Conservation (phyloP, 1,140 invertebrate species). For the Marisa cornuarietis region DNA sequence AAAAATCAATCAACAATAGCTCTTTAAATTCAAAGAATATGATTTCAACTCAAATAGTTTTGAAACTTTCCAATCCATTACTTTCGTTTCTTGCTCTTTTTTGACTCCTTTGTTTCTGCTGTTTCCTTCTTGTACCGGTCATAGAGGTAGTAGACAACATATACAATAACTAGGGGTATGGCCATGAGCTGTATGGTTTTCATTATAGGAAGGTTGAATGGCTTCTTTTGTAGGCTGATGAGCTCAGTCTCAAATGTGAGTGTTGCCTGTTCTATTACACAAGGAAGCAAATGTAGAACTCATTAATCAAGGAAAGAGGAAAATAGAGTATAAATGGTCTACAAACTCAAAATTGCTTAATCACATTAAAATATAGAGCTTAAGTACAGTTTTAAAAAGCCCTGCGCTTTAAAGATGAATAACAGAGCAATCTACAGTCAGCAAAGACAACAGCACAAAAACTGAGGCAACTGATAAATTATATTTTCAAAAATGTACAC, state of each 20-base stretch:
- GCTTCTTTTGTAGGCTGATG: constrained; percentile 27
- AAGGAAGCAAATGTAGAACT: not conserved
- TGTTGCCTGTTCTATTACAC: constrained; percentile 31
- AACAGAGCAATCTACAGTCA: too few species aligned
- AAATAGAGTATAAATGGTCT: too few species aligned
- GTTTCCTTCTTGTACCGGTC: constrained; percentile 29
- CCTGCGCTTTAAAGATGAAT: too few species aligned
- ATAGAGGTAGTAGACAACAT: constrained; percentile 33
- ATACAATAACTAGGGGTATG: constrained; percentile 21
- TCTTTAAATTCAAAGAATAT: not conserved
- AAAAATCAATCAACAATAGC: too few species aligned
- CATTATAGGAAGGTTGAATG: constrained; percentile 21
- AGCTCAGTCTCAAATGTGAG: constrained; percentile 39
- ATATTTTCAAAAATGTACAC: too few species aligned
- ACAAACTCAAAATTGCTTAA: too few species aligned
- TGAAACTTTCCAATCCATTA: not conserved
- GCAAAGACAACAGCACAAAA: too few species aligned
- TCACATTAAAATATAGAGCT: too few species aligned
- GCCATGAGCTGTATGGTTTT: constrained; percentile 22
- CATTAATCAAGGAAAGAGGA: too few species aligned
- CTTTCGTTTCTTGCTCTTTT: constrained; percentile 28
- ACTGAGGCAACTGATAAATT: too few species aligned
- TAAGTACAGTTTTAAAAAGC: too few species aligned
- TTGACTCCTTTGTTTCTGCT: constrained; percentile 9
- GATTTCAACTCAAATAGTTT: not conserved